Evolutionary conservation across 2,113 vertebrate species (phyloP), one percentile per base, ranked within the genome.

Genomic region (Sebastes fasciatus): DNA sequence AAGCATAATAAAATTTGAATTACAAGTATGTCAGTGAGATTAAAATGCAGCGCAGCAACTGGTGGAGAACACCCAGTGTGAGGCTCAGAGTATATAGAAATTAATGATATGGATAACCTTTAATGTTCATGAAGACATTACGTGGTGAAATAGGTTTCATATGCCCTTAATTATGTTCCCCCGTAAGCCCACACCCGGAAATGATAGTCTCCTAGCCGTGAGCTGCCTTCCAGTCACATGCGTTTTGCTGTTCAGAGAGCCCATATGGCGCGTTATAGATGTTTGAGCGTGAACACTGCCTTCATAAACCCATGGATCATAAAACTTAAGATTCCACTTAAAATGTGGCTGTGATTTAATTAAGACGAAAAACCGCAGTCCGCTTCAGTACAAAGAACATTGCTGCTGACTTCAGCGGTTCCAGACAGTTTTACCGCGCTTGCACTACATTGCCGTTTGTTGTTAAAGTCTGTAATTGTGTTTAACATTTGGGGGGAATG

Each of bases 311-410:
- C 86, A 19, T 13, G 87, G 74, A 67, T 85, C 90, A 46, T 91
- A 91, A 92, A 91, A 89, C 72, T 86, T 73, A 81, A 87, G 67
- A 82, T 66, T 71, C 85, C 84, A 51, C 49, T 77, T 62, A 89
- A 90, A 88, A 79, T 46, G 58, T 34, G 69, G 75, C 70, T 82
- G 79, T 52, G 83, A 88, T 87, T 91, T 93, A 87, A 92, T 93
- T 90, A 91, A 83, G 80, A 81, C 52, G 0, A 61, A 42, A 48
- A 26, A 70, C 55, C 43, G 11, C 80, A 68, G 68, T 80, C 87
- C 61, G 49, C 77, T 63, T 82, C 43, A 6, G 58, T 72, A 79
- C 65, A 55, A 81, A 77, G 55, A 48, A 23, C 55, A 67, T 52
- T 74, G 76, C 61, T 87, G 85, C 85, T 76, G 86, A 90, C 86